phyloP scores from a whole-genome alignment of 2,888 invertebrate genomes.

The Calliscelio sp. region DNA sequence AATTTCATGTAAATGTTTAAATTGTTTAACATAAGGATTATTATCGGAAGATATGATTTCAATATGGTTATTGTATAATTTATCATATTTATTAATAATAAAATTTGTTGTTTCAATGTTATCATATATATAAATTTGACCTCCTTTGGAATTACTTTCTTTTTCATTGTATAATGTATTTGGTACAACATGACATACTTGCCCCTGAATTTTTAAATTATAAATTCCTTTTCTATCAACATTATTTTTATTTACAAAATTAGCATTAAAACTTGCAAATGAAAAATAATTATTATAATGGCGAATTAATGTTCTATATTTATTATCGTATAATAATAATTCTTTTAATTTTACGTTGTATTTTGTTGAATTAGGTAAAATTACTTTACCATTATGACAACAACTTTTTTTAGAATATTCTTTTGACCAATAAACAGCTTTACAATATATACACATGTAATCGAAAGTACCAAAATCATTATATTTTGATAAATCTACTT shows the following conservation, averaged over 20 bases:
- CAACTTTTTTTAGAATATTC: too few relatives aligned
- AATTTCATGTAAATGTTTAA: slow-evolving; percentile 23
- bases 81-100: too few relatives aligned
- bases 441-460: too few relatives aligned
- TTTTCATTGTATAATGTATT: too few relatives aligned
- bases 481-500: too few relatives aligned
- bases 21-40: slow-evolving; percentile 14
- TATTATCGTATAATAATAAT: slow-evolving; percentile 5
- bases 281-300: slow-evolving; percentile 23
- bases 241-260: not conserved
- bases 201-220: slow-evolving; percentile 7
- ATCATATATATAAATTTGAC: slow-evolving; percentile 22
- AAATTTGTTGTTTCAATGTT: not conserved
- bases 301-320: not conserved
- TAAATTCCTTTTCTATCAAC: not conserved
- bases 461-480: too few relatives aligned
- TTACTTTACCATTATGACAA: too few relatives aligned
- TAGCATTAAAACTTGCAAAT: slow-evolving; percentile 21
- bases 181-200: too few relatives aligned
- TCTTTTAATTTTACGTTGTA: not conserved
- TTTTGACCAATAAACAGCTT: too few relatives aligned
- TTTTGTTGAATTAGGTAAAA: too few relatives aligned
- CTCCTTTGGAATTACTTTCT: not conserved
- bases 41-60: too few relatives aligned
- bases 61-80: too few relatives aligned